Percentiles rank a stretch among this genome's conserved stretches.
Evolutionary conservation across 2,888 invertebrate genomes (phyloP).

Genomic region (Ophion ventricosus): DNA sequence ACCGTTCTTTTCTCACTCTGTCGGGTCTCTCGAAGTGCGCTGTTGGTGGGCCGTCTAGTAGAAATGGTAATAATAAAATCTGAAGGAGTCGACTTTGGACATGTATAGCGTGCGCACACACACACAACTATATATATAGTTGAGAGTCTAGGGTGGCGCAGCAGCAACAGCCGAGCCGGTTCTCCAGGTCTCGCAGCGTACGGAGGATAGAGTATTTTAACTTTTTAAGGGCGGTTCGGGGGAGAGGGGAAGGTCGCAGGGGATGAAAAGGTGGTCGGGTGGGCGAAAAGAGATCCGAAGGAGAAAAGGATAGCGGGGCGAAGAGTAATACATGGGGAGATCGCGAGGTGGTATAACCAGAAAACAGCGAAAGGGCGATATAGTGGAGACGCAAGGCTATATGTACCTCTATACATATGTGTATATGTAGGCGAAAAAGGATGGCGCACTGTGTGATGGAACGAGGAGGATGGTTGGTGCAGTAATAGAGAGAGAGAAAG

Average conservation of each 20-base stretch:
- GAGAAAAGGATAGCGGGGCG: slow-evolving; percentile 45
- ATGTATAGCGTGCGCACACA: slow-evolving; percentile 11
- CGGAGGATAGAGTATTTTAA: slow-evolving; percentile 80
- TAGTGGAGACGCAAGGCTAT: slow-evolving; percentile 29
- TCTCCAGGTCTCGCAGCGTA: slow-evolving; percentile 66
- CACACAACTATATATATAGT: slow-evolving; percentile 20
- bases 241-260: slow-evolving; percentile 20
- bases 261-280: slow-evolving; percentile 26
- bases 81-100: slow-evolving; percentile 72
- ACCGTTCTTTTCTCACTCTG: slow-evolving; percentile 26
- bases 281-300: slow-evolving; percentile 32
- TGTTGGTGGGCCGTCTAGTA: slow-evolving; percentile 73
- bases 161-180: slow-evolving; percentile 48
- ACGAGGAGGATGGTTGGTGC: slow-evolving; percentile 42
- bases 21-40: slow-evolving; percentile 49
- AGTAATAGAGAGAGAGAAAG: slow-evolving; percentile 42
- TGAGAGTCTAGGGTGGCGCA: slow-evolving; percentile 59
- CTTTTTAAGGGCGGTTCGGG: slow-evolving; percentile 76
- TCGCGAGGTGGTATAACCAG: slow-evolving; percentile 58
- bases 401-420: not conserved
- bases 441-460: slow-evolving; percentile 12
- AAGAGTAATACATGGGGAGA: slow-evolving; percentile 43
- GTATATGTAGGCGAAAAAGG: slow-evolving; percentile 29
- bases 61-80: slow-evolving; percentile 81
- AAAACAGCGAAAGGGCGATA: slow-evolving; percentile 62